Evolutionary conservation across 37 sponge, comb jelly and placozoan genomes (phyloP), one percentile per base, ranked within the genome.

Genomic region (Eunapius fragilis): DNA sequence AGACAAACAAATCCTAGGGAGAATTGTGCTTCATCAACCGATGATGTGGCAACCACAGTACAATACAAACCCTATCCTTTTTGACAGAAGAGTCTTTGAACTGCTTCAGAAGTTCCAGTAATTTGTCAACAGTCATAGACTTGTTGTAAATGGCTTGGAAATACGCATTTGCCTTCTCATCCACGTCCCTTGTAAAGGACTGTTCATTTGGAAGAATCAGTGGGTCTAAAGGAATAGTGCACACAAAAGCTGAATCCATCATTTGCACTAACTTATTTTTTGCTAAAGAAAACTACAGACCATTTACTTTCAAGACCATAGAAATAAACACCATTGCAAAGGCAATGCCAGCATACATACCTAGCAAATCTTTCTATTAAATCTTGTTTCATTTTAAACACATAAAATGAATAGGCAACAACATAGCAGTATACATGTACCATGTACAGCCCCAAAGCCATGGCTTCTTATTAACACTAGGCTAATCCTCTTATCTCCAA

Each of bases 91-190:
- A 95, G 73, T 91, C 89, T 78, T 95, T 93, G 78, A 97, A 95
- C 85, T 89, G 85, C 77, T 92, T 93, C 71, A 99, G 88, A 47
- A 92, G 87, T 4, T 89, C 90, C 26, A 99, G 88, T 31, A 97
- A 84, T 69, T 75, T 58, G 80, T 99, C 93, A 30, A 99, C 92
- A 50, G 89, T 88, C 90, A 99, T 93, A 17, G 71, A 67, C 37
- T 88, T 74, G 90, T 96, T 94, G 74, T 91, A 91, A 38, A 91
- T 91, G 67, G 91, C 91, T 69, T 96, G 97, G 86, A 98, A 98
- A 88, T 94, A 96, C 0, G 91, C 76, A 87, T 98, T 98, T 25
- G 99, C 99, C 34, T 96, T 95, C 67, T 98, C 97, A 37, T 98
- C 99, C 13, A 96, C 93, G 22, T 95, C 97, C 71, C 91, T 93